Conservation (phyloP, 2,113 vertebrate genomes). For the Gavialis gangeticus region DNA sequence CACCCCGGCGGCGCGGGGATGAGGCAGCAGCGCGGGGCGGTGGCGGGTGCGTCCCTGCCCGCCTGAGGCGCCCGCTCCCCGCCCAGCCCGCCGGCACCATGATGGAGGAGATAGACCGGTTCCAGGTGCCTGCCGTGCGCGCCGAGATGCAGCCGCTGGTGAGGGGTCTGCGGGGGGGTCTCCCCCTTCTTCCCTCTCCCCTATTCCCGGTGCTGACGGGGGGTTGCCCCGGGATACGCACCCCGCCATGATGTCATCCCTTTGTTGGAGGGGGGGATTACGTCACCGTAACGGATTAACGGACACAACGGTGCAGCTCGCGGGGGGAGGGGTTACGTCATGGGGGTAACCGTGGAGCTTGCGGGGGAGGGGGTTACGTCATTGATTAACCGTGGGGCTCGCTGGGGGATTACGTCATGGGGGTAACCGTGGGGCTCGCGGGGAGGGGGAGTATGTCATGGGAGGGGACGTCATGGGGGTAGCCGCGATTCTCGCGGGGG, state of each 20-base stretch:
- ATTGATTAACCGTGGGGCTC: neutral
- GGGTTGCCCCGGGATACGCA: neutral
- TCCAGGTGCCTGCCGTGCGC: conserved; percentile 93
- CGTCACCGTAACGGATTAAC: too few relatives aligned
- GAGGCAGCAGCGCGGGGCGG: conserved; percentile 64
- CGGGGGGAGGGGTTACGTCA: neutral
- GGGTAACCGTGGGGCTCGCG: too few relatives aligned
- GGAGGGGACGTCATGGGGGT: too few relatives aligned
- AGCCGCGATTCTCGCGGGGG: too few relatives aligned
- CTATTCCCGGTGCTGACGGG: neutral
- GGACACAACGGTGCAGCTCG: neutral
- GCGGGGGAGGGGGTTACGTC: too few relatives aligned
- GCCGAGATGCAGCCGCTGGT: conserved; percentile 95
- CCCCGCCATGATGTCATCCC: neutral
- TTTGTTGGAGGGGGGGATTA: neutral
- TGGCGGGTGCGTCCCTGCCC: conserved; percentile 54
- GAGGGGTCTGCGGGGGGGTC: conserved; percentile 73
- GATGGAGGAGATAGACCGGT: conserved; percentile 97
- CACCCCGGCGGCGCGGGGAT: conserved; percentile 75
- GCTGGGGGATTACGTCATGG: too few relatives aligned
- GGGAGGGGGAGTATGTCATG: too few relatives aligned
- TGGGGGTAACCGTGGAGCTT: neutral
- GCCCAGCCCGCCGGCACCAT: conserved; percentile 81
- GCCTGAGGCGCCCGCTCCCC: neutral
- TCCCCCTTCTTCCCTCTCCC: neutral